Base-by-base conservation (phyloP, 2,797 vertebrate species). In the Sebastes hubbsi region DNA sequence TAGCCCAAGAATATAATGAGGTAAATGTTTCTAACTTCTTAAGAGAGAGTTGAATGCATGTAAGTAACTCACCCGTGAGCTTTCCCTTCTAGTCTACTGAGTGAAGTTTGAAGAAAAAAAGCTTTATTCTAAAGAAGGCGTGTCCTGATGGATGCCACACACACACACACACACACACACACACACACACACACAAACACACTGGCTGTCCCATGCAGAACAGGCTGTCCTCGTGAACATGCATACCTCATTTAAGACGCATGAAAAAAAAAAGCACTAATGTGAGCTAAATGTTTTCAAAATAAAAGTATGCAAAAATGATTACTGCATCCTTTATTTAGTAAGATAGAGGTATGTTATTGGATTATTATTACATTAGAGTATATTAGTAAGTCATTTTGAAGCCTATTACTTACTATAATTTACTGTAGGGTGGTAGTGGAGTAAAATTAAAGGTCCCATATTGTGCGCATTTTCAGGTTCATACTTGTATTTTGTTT, bases 51-150 rank as follows among this genome's bases (percentile, higher is more conserved):
- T 11, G 9, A 61, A 56, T n/a, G 58, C 27, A 65, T 32, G 36
- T 1, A 18, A 49, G 46, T 49, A 54, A 88, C 90, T 93, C 56
- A 92, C 92, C 75, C n/a, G 62, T 25, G 49, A 46, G 18, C 3
- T 52, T 71, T 12, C 3, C 6, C 20, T 5, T 49, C 46, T 4
- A 38, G 13, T 32, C 60, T 36, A 22, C 64, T 61, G 63, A 64
- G 49, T 0, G 4, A 79, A 73, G 64, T 60, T 74, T 64, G 54
- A 38, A 66, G 75, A 77, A 62, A 69, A 71, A 62, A 69, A 71
- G 18, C 14, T 32, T 34, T 29, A 3, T 42, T 62, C 24, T 59
- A 12, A 54, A 34, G 12, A 34, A 62, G 90, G 91, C 52, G 91
- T 87, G 88, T 83, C 84, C 65, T 72, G 22, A 5, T 42, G 20